Evolutionary conservation across 2,113 vertebrate species (phyloP), one percentile per base, ranked within the genome.

Genomic region (Brienomyrus brachyistius): DNA sequence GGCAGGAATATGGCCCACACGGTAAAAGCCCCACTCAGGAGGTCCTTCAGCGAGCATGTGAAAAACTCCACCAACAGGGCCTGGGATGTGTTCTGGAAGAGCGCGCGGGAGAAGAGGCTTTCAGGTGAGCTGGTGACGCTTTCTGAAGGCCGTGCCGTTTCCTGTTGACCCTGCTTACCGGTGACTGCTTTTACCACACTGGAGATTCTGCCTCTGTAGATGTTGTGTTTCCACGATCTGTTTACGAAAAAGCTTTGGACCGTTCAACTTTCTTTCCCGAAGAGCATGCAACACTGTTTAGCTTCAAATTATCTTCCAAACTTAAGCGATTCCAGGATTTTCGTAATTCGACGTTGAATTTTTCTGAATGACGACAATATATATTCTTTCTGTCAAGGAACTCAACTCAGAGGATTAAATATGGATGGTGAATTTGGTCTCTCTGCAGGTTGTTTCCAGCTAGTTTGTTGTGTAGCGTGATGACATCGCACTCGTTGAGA

Each of bases 41-140:
- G 96, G 66, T 96, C 96, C 89, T 96, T 97, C 93, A 97, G 97
- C 13, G 95, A 97, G 86, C 96, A 97, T 11, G 93, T 96, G 21
- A 92, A 95, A 88, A 94, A 94, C 93, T 96, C 96, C 66, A 92
- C 93, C 92, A 94, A 95, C 95, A 95, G 93, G 91, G 95, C 95
- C 5, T 96, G 96, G 97, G 96, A 97, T 0, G 92, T 92, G 88
- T 95, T 97, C 95, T 97, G 97, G 97, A 97, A 92, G 92, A 95
- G 94, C 0, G 77, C 95, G 83, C 94, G 97, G 91, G 97, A 96
- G 92, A 94, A 95, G 89, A 92, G 95, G 80, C 95, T 97, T 6
- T 93, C 96, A 96, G 96, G 97, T 97, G 91, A 93, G 93, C 59
- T 35, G 50, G 11, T 54, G n/a, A 35, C 62, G 1, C 5, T 88